phyloP scores from a whole-genome alignment of 2,797 vertebrate species.

The Sciaenops ocellatus region DNA sequence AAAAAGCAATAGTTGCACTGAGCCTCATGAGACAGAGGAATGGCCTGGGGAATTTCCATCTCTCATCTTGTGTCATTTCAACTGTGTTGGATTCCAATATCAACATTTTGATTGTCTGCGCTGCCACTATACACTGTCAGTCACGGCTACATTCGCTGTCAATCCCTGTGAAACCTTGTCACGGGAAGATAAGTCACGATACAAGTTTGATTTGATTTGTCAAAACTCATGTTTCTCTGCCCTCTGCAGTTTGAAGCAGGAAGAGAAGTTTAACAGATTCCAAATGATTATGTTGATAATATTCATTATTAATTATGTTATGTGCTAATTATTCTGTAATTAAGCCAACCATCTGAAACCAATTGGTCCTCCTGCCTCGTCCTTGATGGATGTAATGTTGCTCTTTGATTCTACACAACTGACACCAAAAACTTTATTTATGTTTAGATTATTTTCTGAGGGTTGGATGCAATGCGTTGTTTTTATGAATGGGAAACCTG shows the following conservation, averaged over 20 bases:
- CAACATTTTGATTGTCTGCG: constrained; percentile 56
- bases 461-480: neutral
- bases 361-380: no score
- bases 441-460: neutral
- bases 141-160: constrained; percentile 35
- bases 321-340: neutral
- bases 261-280: neutral
- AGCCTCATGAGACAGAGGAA: constrained; percentile 34
- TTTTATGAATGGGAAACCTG: neutral
- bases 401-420: neutral
- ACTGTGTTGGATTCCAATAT: constrained; percentile 45
- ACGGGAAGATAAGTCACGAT: constrained; percentile 8
- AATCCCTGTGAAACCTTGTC: constrained; percentile 22
- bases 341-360: neutral
- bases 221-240: neutral
- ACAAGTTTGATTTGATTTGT: constrained; percentile 40
- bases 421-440: neutral
- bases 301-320: neutral
- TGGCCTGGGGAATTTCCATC: constrained; percentile 38
- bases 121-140: constrained; percentile 35
- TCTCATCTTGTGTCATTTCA: constrained; percentile 48
- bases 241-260: neutral
- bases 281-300: neutral
- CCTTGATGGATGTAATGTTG: no score
- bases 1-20: constrained; percentile 12